Evolutionary conservation across 2,888 invertebrate genomes (phyloP).

Genomic region (Leptothorax acervorum): DNA sequence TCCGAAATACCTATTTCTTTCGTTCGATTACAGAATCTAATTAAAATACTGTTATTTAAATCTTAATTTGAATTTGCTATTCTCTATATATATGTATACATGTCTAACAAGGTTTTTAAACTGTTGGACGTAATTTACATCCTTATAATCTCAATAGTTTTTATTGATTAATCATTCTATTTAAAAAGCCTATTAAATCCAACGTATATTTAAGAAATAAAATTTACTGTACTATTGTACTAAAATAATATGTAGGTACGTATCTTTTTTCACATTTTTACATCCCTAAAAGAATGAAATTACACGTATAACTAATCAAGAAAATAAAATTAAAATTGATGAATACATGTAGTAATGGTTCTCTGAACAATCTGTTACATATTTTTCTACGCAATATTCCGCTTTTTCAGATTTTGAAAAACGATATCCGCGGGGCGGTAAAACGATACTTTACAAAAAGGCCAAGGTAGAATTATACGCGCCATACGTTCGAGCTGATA

Average conservation of each 20-base stretch:
- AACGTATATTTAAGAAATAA: no score
- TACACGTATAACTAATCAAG: not conserved
- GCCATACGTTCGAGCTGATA: conserved; percentile 91
- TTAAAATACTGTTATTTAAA: no score
- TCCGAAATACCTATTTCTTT: no score
- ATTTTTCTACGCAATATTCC: not conserved
- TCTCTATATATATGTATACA: no score
- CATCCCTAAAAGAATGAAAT: not conserved
- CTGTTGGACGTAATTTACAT: not conserved
- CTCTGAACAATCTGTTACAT: not conserved
- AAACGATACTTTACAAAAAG: conserved; percentile 90
- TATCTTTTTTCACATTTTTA: not conserved
- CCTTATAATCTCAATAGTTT: not conserved
- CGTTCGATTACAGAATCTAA: no score
- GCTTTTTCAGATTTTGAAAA: conserved; percentile 87
- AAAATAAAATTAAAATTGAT: not conserved
- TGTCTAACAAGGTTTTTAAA: not conserved
- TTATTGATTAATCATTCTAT: not conserved
- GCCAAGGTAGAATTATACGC: conserved; percentile 92
- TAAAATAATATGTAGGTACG: not conserved
- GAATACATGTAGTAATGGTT: not conserved
- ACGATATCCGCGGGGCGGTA: conserved; percentile 92
- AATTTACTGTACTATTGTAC: not conserved
- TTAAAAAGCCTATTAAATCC: not conserved
- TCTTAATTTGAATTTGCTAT: not conserved